Evolutionary conservation across 92 coral and sea anemone genomes (phyloP).

Genomic region (Porites evermanni): DNA sequence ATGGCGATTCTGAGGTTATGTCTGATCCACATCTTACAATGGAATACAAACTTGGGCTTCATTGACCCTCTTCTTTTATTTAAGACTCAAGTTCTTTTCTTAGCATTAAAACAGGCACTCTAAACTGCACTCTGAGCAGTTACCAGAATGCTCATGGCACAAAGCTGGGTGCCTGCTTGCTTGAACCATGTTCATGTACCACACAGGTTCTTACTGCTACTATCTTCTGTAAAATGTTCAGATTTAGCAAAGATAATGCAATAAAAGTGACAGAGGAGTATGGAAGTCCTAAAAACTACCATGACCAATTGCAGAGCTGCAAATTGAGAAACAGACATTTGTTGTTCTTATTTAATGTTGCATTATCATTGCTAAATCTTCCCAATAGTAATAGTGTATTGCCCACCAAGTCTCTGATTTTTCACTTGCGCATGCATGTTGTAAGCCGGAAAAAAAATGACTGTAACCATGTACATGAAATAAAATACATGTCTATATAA

Average conservation of each 20-base stretch:
- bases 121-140: neutral
- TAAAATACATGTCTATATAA: neutral
- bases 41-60: conserved; percentile 85
- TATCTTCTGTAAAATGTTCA: neutral
- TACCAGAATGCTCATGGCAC: neutral
- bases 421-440: neutral
- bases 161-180: neutral
- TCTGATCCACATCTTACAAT: conserved; percentile 84
- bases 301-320: too few species aligned
- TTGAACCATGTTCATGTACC: neutral
- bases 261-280: too few species aligned
- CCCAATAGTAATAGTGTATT: too few species aligned
- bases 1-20: conserved; percentile 75
- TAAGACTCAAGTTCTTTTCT: neutral
- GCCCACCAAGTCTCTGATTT: neutral
- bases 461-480: neutral
- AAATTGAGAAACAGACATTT: too few species aligned
- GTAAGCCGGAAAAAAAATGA: neutral
- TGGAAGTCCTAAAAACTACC: too few species aligned
- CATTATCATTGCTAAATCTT: too few species aligned
- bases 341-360: too few species aligned
- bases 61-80: conserved; percentile 17
- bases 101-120: neutral
- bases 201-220: neutral
- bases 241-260: neutral